Evolutionary conservation across 2,797 vertebrate species (phyloP).

Genomic region (Natrix natrix): DNA sequence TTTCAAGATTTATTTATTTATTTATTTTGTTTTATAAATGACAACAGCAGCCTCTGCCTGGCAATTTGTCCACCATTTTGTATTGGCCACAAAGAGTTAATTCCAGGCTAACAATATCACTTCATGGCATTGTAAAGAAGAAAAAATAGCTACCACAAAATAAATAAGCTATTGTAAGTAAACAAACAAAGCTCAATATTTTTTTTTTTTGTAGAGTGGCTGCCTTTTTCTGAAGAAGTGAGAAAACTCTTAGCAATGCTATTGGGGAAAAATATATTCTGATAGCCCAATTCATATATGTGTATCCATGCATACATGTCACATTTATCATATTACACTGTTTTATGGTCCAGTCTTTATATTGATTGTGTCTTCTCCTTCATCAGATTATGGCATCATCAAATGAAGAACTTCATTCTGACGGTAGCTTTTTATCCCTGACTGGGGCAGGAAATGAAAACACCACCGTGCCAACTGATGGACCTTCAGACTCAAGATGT

Average conservation of each 20-base stretch:
- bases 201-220: not conserved
- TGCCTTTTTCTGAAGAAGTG: not conserved
- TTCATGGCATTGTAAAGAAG: not conserved
- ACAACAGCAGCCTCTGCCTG: not conserved
- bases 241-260: not conserved
- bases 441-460: not conserved
- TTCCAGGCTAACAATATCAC: not conserved
- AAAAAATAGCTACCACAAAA: not conserved
- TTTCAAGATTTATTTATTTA: not conserved
- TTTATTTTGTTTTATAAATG: not conserved
- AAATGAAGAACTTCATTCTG: conserved; percentile 37
- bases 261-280: not conserved
- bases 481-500: conserved; percentile 37
- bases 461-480: conserved; percentile 2
- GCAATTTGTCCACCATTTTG: not conserved
- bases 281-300: not conserved
- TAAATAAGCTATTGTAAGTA: not conserved
- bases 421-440: conserved; percentile 22
- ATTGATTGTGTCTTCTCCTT: not conserved
- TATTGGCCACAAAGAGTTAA: not conserved
- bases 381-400: conserved; percentile 30
- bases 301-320: not conserved
- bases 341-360: not conserved
- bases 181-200: not conserved
- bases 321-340: not conserved